Evolutionary conservation across 1,140 invertebrate genomes (phyloP).

Genomic region (Armadillidium nasatum): DNA sequence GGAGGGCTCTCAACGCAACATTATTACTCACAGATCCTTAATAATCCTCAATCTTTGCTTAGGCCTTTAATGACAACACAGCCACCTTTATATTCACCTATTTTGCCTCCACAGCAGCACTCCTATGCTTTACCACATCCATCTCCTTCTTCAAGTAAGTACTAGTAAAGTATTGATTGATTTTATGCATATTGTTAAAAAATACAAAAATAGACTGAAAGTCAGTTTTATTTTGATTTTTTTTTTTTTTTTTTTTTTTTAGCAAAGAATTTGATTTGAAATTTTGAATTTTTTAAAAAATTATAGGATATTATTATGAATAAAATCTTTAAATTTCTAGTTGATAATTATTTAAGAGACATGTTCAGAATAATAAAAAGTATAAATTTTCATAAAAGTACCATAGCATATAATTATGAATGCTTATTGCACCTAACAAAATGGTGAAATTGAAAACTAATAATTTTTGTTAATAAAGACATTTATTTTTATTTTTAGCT

Average conservation of each 20-base stretch:
- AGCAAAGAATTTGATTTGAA: neutral
- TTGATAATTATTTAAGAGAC: too few species aligned
- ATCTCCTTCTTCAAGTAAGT: conserved; percentile 36
- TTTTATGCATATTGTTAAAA: neutral
- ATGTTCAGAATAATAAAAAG: too few species aligned
- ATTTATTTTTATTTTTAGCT: too few species aligned
- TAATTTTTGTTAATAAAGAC: too few species aligned
- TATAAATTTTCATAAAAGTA: too few species aligned
- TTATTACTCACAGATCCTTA: conserved; percentile 34
- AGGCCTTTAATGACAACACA: conserved; percentile 36
- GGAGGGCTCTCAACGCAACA: conserved; percentile 18
- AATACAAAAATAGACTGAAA: neutral
- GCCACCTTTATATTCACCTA: conserved; percentile 35
- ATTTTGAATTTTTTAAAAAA: neutral
- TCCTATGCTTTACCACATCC: conserved; percentile 35
- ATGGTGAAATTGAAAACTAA: too few species aligned
- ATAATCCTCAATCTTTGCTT: conserved; percentile 31
- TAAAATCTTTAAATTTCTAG: too few species aligned
- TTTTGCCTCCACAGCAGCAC: conserved; percentile 34
- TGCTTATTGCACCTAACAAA: too few species aligned
- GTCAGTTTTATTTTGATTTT: neutral
- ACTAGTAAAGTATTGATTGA: neutral
- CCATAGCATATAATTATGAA: too few species aligned
- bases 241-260: neutral
- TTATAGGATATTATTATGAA: neutral